Evolutionary conservation across 2,113 vertebrate species (phyloP).

Genomic region (Toxotes chatareus): DNA sequence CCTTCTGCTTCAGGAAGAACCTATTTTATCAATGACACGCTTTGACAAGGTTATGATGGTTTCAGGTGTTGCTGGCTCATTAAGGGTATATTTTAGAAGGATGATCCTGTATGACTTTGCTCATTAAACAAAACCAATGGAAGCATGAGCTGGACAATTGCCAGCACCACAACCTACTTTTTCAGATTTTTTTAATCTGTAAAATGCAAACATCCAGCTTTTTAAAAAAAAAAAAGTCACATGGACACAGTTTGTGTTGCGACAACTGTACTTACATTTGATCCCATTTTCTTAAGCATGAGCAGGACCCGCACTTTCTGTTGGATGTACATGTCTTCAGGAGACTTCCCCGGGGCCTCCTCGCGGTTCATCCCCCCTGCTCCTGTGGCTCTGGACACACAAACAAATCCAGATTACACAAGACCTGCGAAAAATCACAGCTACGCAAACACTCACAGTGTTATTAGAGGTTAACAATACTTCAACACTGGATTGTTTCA

Average conservation of each 20-base stretch:
- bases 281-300: constrained; percentile 99
- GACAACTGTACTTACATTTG: constrained; percentile 89
- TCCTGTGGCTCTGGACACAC: constrained; percentile 85
- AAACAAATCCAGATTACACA: constrained; percentile 48
- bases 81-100: not conserved
- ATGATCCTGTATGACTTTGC: not conserved
- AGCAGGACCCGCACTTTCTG: constrained; percentile 99
- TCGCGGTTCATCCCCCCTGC: constrained; percentile 99
- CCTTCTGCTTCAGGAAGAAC: not conserved
- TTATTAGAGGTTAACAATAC: not conserved
- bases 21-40: not conserved
- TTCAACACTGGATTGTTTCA: not conserved
- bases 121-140: not conserved
- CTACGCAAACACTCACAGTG: constrained; percentile 6
- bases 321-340: constrained; percentile 98
- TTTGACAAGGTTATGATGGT: not conserved
- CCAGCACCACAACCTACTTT: not conserved
- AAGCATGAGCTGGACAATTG: not conserved
- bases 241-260: not conserved
- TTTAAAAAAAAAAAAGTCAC: not conserved
- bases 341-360: constrained; percentile 96
- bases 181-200: not conserved
- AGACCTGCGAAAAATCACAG: constrained; percentile 6
- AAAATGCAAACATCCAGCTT: not conserved
- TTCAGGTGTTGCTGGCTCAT: not conserved